Evolutionary conservation across 2,888 invertebrate species (phyloP).

Genomic region (Temnothorax ravouxi): DNA sequence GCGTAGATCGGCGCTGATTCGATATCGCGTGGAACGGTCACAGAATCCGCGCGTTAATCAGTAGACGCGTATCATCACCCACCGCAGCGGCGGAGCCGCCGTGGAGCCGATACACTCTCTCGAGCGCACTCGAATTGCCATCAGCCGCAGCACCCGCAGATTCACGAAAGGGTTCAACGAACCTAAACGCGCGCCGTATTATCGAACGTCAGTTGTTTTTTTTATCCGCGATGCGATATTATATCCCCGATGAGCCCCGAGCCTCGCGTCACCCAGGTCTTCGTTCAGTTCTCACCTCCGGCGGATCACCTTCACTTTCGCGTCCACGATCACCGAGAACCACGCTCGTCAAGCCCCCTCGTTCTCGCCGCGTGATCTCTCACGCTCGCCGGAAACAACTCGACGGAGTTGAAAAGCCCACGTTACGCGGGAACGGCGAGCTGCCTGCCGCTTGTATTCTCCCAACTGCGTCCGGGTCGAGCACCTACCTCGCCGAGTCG

Average conservation of each 20-base stretch:
- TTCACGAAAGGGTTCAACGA: slow-evolving; percentile 47
- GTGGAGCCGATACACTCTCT: background rate
- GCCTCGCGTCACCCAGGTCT: background rate
- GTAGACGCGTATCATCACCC: slow-evolving; percentile 25
- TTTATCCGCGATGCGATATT: slow-evolving; percentile 34
- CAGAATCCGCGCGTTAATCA: slow-evolving; percentile 33
- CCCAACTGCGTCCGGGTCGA: slow-evolving; percentile 84
- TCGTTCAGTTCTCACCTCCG: background rate
- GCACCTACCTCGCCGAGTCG: slow-evolving; percentile 82
- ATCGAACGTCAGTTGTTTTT: slow-evolving; percentile 51
- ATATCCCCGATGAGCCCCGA: background rate
- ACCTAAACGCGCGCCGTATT: slow-evolving; percentile 37
- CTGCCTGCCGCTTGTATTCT: slow-evolving; percentile 67
- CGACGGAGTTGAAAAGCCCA: background rate
- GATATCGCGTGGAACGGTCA: background rate
- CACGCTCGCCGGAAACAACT: background rate
- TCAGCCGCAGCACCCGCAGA: background rate
- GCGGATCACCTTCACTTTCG: background rate
- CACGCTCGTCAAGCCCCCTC: background rate
- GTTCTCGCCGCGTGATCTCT: slow-evolving; percentile 29
- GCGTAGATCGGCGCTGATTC: background rate
- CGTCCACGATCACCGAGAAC: background rate
- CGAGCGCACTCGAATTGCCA: background rate
- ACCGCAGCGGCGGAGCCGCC: background rate
- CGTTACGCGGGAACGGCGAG: slow-evolving; percentile 64